Evolutionary conservation across 2,888 invertebrate genomes (phyloP).

Genomic region (Bombylius discolor): DNA sequence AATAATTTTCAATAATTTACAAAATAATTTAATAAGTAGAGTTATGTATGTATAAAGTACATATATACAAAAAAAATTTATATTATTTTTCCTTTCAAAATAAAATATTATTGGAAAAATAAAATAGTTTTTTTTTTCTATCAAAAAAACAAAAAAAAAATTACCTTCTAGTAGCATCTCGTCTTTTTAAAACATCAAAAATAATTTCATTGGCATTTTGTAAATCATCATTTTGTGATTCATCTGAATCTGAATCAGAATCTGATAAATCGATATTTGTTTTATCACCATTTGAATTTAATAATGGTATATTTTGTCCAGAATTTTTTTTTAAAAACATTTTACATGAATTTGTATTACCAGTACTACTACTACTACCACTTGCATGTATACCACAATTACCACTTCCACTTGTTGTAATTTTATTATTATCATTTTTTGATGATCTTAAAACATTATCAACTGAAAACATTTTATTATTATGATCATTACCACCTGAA

Average conservation of each 20-base stretch:
- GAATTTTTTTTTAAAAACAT: neutral
- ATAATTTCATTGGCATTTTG: conserved; percentile 40
- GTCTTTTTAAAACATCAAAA: conserved; percentile 42
- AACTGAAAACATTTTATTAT: neutral
- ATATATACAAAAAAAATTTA: too few species aligned
- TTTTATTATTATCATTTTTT: neutral
- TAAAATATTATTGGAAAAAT: too few species aligned
- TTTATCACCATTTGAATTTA: conserved; percentile 20
- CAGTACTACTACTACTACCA: conserved; percentile 13
- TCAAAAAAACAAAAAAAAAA: neutral
- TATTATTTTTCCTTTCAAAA: too few species aligned
- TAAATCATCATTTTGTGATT: conserved; percentile 34
- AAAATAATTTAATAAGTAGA: too few species aligned
- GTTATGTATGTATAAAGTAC: too few species aligned
- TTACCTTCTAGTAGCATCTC: conserved; percentile 29
- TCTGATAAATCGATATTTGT: neutral
- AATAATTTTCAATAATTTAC: too few species aligned
- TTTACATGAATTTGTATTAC: neutral
- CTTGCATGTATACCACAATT: neutral
- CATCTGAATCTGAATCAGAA: conserved; percentile 29
- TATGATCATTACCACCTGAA: neutral
- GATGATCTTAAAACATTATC: neutral
- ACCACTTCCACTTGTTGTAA: conserved; percentile 4
- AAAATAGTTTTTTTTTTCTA: too few species aligned
- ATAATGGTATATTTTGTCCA: conserved; percentile 28